phyloP scores from a whole-genome alignment of 1,140 invertebrate species.

The Lepidurus packardi region DNA sequence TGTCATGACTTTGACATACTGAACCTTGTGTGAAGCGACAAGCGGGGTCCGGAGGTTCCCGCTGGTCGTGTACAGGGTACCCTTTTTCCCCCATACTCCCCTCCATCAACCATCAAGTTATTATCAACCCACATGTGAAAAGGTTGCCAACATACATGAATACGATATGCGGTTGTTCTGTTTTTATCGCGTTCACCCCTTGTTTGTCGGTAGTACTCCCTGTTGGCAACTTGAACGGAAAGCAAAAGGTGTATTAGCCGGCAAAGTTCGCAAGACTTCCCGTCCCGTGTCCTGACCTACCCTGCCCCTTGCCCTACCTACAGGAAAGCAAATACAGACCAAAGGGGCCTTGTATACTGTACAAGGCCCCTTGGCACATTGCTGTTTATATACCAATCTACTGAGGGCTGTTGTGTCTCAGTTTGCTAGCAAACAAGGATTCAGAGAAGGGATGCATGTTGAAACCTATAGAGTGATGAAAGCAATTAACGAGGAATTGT shows the following conservation, averaged over 20 bases:
- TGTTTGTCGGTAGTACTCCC: background rate
- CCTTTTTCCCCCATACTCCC: background rate
- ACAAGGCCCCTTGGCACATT: too few relatives aligned
- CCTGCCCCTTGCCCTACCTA: background rate
- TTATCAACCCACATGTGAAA: constrained; percentile 8
- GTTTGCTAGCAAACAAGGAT: background rate
- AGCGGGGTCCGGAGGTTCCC: background rate
- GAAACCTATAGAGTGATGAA: background rate
- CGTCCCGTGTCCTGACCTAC: background rate
- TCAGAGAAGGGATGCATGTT: background rate
- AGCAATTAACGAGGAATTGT: background rate
- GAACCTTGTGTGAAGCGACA: background rate
- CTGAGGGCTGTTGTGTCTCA: background rate
- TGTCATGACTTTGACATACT: background rate
- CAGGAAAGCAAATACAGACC: background rate
- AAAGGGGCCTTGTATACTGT: too few relatives aligned
- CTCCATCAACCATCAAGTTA: background rate
- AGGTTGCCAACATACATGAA: constrained; percentile 13
- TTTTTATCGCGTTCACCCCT: constrained; percentile 1
- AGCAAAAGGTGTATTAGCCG: background rate
- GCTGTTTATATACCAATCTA: background rate
- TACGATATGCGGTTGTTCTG: background rate
- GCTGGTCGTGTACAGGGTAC: background rate
- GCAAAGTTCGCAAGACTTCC: background rate
- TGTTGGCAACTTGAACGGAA: background rate